phyloP scores from a whole-genome alignment of 53 echinoderm and acorn worm genomes.

The Holothuria scabra region DNA sequence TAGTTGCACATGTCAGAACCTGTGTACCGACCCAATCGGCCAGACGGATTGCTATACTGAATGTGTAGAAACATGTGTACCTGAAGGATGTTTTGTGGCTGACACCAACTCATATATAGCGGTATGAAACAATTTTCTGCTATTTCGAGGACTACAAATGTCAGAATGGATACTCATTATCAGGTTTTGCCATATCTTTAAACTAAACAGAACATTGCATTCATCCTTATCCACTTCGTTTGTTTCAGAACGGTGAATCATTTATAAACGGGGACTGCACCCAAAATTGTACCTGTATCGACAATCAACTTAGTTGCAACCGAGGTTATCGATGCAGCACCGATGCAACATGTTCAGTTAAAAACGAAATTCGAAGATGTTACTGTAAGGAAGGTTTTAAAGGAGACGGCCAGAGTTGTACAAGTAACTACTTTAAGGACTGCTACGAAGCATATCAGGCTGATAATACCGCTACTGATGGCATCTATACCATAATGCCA shows the following conservation, averaged over 20 bases:
- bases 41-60: no score
- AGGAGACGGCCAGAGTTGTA: background rate
- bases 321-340: background rate
- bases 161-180: no score
- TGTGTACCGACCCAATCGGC: no score
- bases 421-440: background rate
- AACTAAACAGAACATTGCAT: no score
- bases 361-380: background rate
- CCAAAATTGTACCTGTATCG: background rate
- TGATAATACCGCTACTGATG: background rate
- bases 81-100: no score
- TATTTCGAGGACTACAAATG: no score
- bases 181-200: no score
- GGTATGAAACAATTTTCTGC: no score
- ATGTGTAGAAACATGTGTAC: no score
- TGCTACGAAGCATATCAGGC: background rate
- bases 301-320: background rate
- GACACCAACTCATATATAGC: no score
- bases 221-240: no score
- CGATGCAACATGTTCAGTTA: conserved; percentile 20
- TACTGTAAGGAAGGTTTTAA: conserved; percentile 10
- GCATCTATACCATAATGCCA: conserved; percentile 10
- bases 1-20: no score
- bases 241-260: conserved; percentile 6
- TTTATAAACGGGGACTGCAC: conserved; percentile 7